Base-by-base conservation (phyloP, 1,140 invertebrate species). In the Drosophila pandora region DNA sequence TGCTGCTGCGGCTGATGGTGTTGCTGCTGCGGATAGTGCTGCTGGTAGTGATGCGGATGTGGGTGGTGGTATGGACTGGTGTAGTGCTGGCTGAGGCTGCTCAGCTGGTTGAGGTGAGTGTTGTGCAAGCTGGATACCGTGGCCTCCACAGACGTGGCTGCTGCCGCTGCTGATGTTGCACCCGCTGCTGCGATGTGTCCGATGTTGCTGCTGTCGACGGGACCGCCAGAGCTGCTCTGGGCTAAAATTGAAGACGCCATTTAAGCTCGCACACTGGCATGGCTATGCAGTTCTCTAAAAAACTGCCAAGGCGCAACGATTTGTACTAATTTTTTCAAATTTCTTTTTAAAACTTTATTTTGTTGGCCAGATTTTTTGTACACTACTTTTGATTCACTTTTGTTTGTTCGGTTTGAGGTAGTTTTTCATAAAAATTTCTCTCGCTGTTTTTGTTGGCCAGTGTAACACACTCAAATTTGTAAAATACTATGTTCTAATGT, bases 161-260 rank as follows among this genome's bases (percentile, higher is more conserved):
- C 63, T n/a, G 61, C 56, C 17, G 63, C 69, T 23, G 79, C 43
- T 37, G 76, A 73, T 82, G 64, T 54, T 57, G 72, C 37, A 59
- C 79, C 49, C 8, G 17, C 41, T 21, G 41, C 13, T 7, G 17
- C 1, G 43, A 47, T 47, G 21, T 47, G 43, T 54, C 55, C 54
- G 32, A 67, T 70, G 72, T 13, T 77, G 56, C 53, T 58, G 67
- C 58, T 76, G 63, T 91, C 90, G 65, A 82, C 72, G 58, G 75
- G 69, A 54, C 83, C 77, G 76, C 85, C 80, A 47, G 61, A 67
- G 76, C 76, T 78, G 74, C 76, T 78, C 82, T 84, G 87, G 78
- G 90, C 90, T 80, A 91, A 89, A 82, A 91, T 90, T 90, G 90
- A 79, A 73, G 90, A 91, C 83, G 90, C 90, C 90, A 91, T 91